Base-by-base conservation (phyloP, 2,888 invertebrate genomes). In the Luffia ferchaultella region DNA sequence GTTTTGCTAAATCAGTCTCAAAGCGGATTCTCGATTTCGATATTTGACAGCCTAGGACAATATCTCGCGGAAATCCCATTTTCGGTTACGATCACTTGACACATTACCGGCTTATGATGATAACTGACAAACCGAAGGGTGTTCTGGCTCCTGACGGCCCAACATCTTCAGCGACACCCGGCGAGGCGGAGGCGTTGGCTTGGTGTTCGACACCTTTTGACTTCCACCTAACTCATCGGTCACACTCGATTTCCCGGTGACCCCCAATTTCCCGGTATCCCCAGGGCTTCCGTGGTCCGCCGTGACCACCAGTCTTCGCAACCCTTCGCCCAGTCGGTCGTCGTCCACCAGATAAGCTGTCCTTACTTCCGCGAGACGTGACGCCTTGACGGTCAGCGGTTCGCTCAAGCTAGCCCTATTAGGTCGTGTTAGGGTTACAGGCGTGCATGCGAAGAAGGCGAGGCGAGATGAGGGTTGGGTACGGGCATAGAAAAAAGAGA, bases 151-250 rank as follows among this genome's bases (percentile, higher is more conserved):
- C 58, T 57, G 58, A 54, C 58, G 57, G 70, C 73, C 54, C 70
- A 77, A 62, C 74, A 74, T 78, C 60, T 70, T 64, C 50, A 73
- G 70, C 12, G 77, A 73, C 46, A 68, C 65, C 49, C 78, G 65
- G 18, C 79, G 55, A 53, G 80, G 82, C 58, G 80, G 80, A 60
- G 82, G 82, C 56, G 73, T 70, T 50, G 76, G 77, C 44, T 65
- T 65, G 54, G 5, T 30, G 5, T 30, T 3, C n/a, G n/a, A n/a
- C n/a, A n/a, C n/a, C n/a, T n/a, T n/a, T n/a, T n/a, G n/a, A n/a
- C n/a, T n/a, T 71, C 58, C 53, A 57, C 55, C 62, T 61, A 65
- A 69, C 64, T 30, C 30, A 12, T 7, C 3, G 3, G 3, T 30
- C 5, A 30, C 30, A 3, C 30, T 30, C 30, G 30, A 30, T 3